phyloP scores from a whole-genome alignment of 92 coral and sea anemone species.

The Metridium senile region DNA sequence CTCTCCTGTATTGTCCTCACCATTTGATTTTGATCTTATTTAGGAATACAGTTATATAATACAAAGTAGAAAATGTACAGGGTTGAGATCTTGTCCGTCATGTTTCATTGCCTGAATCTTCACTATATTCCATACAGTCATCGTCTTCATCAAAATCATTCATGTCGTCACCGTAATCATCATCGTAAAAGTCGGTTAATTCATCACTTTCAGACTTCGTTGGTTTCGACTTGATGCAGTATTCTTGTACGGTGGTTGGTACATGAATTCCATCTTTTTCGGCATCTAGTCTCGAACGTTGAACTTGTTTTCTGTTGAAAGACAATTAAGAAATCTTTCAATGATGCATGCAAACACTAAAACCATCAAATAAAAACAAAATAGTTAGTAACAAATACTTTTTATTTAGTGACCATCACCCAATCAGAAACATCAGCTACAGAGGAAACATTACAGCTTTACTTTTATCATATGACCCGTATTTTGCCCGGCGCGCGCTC shows the following conservation, averaged over 20 bases:
- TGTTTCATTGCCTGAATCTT: constrained; percentile 98
- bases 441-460: too few species aligned
- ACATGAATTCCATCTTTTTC: constrained; percentile 95
- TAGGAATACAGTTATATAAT: constrained; percentile 37
- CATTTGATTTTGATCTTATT: not conserved
- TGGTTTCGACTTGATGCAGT: constrained; percentile 96
- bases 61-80: constrained; percentile 85
- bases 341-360: not conserved
- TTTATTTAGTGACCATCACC: too few species aligned
- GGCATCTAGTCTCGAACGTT: constrained; percentile 89
- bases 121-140: constrained; percentile 93
- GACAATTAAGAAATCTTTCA: constrained; percentile 6
- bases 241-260: constrained; percentile 95
- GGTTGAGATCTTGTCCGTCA: constrained; percentile 55
- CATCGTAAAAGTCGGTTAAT: constrained; percentile 93
- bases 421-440: too few species aligned
- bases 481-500: too few species aligned
- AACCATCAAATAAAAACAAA: not conserved
- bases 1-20: not conserved
- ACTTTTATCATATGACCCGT: too few species aligned
- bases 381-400: not conserved
- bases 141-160: constrained; percentile 96
- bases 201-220: constrained; percentile 90
- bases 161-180: constrained; percentile 95
- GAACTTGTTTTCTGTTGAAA: constrained; percentile 84